Base-by-base conservation (phyloP, 2,888 invertebrate genomes). In the Geophilus truncorum region DNA sequence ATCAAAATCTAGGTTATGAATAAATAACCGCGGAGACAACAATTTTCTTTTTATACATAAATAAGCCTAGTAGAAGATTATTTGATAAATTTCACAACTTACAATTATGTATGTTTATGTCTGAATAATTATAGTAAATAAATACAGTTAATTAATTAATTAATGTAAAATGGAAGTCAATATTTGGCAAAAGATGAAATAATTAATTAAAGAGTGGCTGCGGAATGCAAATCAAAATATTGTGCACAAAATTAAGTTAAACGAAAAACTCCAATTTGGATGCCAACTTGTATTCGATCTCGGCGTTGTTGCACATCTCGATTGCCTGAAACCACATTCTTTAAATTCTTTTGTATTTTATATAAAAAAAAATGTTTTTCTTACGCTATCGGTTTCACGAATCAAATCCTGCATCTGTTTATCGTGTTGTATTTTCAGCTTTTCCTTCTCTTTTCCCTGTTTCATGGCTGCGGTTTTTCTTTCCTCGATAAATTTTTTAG, bases 401-500 rank as follows among this genome's bases (percentile, higher is more conserved):
- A 83, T 80, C 57, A 97, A 90, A 86, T 95, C 95, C 84, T 96
- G 95, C 86, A 94, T 90, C 86, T 97, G 96, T 85, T 97, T 95
- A 85, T 94, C 94, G 86, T 99, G 98, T 62, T 93, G 92, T 80
- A 94, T 92, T 86, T 95, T 94, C 83, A 98, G 89, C 87, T 97
- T 95, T 83, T 97, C 96, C 87, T 93, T 94, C 86, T 97, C 96
- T 83, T 96, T 93, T 81, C 92, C 92, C 85, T 97, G 97, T 85
- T 97, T 95, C 86, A 96, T 94, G 81, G 93, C 92, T 80, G 93
- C 93, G 34, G 91, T 91, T 89, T 93, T 95, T 81, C 96, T 90
- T 88, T 98, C 98, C 84, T 98, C 98, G 90, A 97, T 93, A 86
- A 98, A 98, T 85, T 95, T 94, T 88, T 98, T 98, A 80, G 96